Percentiles rank a stretch among this genome's conserved stretches.
Conservation (phyloP, 2,113 vertebrate genomes). For the Castor canadensis region DNA sequence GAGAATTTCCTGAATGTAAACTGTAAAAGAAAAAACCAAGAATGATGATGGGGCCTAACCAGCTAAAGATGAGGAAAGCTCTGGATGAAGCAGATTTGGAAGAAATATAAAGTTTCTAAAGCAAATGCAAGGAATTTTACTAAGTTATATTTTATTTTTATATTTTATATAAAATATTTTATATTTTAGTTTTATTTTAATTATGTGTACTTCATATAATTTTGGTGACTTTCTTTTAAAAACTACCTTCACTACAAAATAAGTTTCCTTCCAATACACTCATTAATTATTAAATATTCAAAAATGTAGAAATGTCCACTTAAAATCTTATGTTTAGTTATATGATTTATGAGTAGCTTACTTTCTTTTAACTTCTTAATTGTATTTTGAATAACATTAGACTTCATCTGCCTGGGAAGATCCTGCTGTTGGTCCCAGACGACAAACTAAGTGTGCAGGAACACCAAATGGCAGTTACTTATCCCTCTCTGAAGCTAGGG, state of each 20-base stretch:
- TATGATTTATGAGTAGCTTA: neutral
- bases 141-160: neutral
- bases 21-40: neutral
- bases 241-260: neutral
- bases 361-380: neutral
- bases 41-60: neutral
- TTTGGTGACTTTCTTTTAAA: constrained; percentile 3
- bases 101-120: neutral
- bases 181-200: too few relatives aligned
- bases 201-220: neutral
- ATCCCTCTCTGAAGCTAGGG: neutral
- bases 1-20: neutral
- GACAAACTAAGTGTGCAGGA: neutral
- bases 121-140: neutral
- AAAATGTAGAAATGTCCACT: neutral
- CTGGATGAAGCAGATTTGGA: neutral
- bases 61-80: neutral
- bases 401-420: neutral
- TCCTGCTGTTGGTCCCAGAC: neutral
- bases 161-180: too few relatives aligned
- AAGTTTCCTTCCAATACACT: neutral
- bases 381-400: constrained; percentile 17
- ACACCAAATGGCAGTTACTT: neutral
- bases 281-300: neutral
- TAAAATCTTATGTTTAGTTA: constrained; percentile 17